Conservation (phyloP, 2,797 vertebrate species). For the Crocodylus rhombifer region DNA sequence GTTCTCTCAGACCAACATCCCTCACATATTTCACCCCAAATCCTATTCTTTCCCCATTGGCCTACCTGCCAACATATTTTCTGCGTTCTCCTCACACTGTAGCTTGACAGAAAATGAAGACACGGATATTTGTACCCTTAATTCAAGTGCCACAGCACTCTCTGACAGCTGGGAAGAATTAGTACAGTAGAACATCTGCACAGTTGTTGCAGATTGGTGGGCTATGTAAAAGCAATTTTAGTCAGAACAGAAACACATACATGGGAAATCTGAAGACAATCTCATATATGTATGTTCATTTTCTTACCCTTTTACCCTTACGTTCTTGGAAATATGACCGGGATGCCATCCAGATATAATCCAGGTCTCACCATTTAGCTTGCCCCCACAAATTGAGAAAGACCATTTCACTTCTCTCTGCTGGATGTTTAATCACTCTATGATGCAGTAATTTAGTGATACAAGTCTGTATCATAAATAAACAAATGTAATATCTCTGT, state of each 20-base stretch:
- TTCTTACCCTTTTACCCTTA: not conserved
- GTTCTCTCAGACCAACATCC: not conserved
- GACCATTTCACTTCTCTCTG: not conserved
- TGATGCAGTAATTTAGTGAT: not conserved
- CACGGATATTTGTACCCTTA: not conserved
- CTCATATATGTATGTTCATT: not conserved
- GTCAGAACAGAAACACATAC: not conserved
- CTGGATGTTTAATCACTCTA: not conserved
- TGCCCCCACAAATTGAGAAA: not conserved
- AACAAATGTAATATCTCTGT: not conserved
- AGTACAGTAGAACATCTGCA: rapidly evolving
- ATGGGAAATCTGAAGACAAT: not conserved
- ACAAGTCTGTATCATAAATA: not conserved
- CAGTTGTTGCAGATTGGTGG: not conserved
- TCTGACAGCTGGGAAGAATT: not conserved
- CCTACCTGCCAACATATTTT: not conserved
- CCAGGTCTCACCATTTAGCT: not conserved
- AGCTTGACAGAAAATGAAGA: not conserved
- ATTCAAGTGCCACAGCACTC: not conserved
- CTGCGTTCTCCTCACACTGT: not conserved
- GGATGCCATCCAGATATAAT: not conserved
- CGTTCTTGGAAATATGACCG: not conserved
- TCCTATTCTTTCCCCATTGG: not conserved
- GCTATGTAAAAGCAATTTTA: not conserved
- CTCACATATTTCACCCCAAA: not conserved